These are phyloP conservation scores for Gymnarchus niloticus DNA, from an alignment of 2,113 vertebrate genomes.

Conservation along the genomic window DNA sequence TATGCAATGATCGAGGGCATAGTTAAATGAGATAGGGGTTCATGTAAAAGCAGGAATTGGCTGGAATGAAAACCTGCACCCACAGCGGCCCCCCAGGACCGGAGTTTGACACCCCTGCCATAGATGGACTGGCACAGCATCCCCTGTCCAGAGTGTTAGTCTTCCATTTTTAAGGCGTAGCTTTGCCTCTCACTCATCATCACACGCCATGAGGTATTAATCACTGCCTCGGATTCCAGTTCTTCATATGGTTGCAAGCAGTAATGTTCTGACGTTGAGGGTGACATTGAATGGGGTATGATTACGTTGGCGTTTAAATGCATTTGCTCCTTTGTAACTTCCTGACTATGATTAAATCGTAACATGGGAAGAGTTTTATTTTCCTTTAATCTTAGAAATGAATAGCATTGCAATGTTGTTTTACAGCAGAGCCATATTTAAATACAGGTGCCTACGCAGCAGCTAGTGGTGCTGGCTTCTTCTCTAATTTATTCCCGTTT, in stretches of 20 bases:
- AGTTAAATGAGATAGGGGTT: no score
- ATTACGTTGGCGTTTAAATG: background rate
- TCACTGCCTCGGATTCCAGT: constrained; percentile 50
- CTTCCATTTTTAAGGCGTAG: constrained; percentile 57
- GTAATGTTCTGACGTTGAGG: constrained; percentile 57
- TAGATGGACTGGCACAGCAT: background rate
- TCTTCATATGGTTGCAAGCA: constrained; percentile 36
- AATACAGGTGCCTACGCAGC: background rate
- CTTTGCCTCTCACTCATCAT: constrained; percentile 63
- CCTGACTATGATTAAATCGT: background rate
- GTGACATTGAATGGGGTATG: constrained; percentile 30
- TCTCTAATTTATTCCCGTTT: background rate
- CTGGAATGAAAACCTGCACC: no score
- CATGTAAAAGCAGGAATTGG: no score
- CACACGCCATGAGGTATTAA: constrained; percentile 55
- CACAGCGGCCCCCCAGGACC: no score
- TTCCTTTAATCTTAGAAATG: background rate
- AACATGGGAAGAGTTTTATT: background rate
- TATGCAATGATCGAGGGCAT: no score
- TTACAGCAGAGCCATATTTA: background rate
- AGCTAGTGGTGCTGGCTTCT: background rate
- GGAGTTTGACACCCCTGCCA: background rate
- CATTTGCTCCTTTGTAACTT: background rate
- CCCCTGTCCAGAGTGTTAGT: constrained; percentile 32
- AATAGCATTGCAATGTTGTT: background rate